Percentiles rank a stretch among this genome's conserved stretches.
Conservation (phyloP, 2,113 vertebrate genomes). For the Turnix velox region DNA sequence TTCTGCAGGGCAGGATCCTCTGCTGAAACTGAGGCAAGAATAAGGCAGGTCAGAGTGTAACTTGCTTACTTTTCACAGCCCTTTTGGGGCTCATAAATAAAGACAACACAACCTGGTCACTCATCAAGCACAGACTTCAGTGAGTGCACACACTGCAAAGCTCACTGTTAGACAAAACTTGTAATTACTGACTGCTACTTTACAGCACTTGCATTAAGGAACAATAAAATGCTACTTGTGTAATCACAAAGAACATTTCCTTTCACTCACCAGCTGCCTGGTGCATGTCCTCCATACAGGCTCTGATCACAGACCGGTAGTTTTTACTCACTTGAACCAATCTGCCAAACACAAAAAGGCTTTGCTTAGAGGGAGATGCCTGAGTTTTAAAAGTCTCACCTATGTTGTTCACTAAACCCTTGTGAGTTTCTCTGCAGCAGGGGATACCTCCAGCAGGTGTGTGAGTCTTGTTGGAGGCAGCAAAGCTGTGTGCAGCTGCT, state of each 20-base stretch:
- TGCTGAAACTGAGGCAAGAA: conserved; percentile 75
- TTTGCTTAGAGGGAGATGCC: not conserved
- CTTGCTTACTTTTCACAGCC: not conserved
- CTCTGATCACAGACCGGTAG: conserved; percentile 93
- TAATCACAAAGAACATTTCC: not conserved
- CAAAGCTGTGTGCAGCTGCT: accelerated
- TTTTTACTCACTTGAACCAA: conserved; percentile 95
- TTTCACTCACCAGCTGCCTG: conserved; percentile 78
- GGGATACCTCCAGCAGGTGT: accelerated
- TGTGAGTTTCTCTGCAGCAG: not conserved
- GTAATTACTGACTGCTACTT: not conserved
- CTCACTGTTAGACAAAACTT: not conserved
- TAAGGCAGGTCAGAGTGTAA: not conserved
- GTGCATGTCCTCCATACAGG: conserved; percentile 95
- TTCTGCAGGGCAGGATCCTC: conserved; percentile 67
- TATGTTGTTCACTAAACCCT: not conserved
- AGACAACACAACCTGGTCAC: not conserved
- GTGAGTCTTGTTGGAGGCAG: not conserved
- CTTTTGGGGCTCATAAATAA: not conserved
- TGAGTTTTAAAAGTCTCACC: not conserved
- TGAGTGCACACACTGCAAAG: not conserved
- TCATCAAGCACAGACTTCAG: not conserved
- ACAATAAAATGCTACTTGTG: not conserved
- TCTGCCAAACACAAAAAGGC: conserved; percentile 65
- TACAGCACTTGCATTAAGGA: not conserved